Evolutionary conservation across 2,888 invertebrate species (phyloP), one percentile per base, ranked within the genome.

Genomic region (Esperia sulphurella): DNA sequence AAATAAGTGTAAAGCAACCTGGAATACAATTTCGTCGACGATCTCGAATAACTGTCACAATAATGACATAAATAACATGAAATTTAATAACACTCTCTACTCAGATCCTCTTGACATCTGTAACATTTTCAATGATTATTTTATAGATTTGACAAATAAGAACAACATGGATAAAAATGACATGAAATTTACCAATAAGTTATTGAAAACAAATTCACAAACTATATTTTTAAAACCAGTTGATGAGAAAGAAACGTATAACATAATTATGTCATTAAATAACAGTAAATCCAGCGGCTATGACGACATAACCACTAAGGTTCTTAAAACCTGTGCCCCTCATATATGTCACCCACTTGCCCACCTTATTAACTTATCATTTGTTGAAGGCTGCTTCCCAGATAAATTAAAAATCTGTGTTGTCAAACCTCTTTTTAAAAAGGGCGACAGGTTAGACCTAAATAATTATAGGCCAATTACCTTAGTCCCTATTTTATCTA

Each of bases 391-490:
- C 7, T 1, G 10, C 10, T 42, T 42, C 12, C 42, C 42, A 8
- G 31, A 42, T 8, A 6, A 13, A 30, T 9, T 42, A 7, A 42
- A 42, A 42, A 12, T 31, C 6, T n/a, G 10, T 6, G n/a, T 35
- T n/a, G 35, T 35, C 6, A 35, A 35, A 35, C 35, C 35, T 10
- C 4, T 42, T 9, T 35, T 35, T 6, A 42, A 42, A 31, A 42
- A 42, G 5, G 31, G 12, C 13, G 14, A 41, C n/a, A 21, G 7
- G 3, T 14, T n/a, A 4, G 41, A 41, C 4, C 10, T 10, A 7
- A 5, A n/a, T 31, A 42, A 42, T 12, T 42, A 42, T 13, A 42
- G 42, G 13, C 42, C 42, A 31, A 42, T 42, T 7, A 31, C 42
- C 3, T 1, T 42, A 0, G 13, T 42, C 3, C 31, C 42, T 8